Percentiles rank a stretch among this genome's conserved stretches.
phyloP scores from a whole-genome alignment of 2,113 vertebrate species.

The Chlamydotis undulata region DNA sequence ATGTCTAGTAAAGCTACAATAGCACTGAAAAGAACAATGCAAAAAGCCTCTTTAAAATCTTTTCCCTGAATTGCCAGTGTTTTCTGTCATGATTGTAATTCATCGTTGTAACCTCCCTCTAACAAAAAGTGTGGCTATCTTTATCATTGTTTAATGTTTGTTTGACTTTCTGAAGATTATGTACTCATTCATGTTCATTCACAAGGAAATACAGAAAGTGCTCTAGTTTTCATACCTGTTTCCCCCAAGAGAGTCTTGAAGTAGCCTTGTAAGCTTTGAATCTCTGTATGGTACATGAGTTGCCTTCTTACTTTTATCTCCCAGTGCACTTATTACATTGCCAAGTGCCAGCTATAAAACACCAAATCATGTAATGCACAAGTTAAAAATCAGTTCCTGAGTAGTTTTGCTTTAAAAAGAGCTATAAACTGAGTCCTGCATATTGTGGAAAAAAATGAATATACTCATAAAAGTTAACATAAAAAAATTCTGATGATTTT shows the following conservation, averaged over 20 bases:
- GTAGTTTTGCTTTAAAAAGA: neutral
- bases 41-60: neutral
- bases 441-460: neutral
- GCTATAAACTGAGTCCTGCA: neutral
- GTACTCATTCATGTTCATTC: neutral
- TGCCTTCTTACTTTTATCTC: slow-evolving; percentile 93
- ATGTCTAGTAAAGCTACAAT: neutral
- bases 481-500: neutral
- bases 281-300: slow-evolving; percentile 97
- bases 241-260: slow-evolving; percentile 96
- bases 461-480: neutral
- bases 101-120: neutral
- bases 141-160: neutral
- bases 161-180: neutral
- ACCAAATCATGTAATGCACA: neutral
- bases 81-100: neutral
- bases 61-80: neutral
- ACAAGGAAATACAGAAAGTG: neutral
- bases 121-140: neutral
- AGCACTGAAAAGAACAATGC: neutral
- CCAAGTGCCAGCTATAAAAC: slow-evolving; percentile 89
- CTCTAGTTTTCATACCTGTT: slow-evolving; percentile 85
- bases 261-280: slow-evolving; percentile 93
- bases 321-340: slow-evolving; percentile 97
- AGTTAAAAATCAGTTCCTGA: neutral